Base-by-base conservation (phyloP, 1,140 invertebrate genomes). In the Acromyrmex charruanus region DNA sequence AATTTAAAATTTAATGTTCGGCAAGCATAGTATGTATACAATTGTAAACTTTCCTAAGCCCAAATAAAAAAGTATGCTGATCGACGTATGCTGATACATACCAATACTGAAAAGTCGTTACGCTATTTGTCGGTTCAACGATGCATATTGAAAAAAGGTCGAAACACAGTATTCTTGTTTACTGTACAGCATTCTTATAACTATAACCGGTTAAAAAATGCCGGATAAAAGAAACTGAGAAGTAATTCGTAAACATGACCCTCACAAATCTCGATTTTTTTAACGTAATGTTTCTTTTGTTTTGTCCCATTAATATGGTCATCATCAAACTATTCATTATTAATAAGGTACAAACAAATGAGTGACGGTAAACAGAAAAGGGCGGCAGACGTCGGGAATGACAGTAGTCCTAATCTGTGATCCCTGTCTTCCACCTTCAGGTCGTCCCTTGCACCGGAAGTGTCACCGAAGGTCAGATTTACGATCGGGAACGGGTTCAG, bases 391-490 rank as follows among this genome's bases (percentile, higher is more conserved):
- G 25, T 79, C 39, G 16, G 10, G 12, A 25, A 18, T 80, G 65
- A 85, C 74, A 80, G 51, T 66, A 86, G 63, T 80, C 31, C 25
- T 63, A 74, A 66, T 58, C 77, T 25, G 25, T 25, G 25, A 74
- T 82, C 31, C 39, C 25, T 16, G 14, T 55, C 18, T 25, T 58
- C 25, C 3, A 39, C 5, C 77, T 25, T 6, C 79, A 21, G 31
- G n/a, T 82, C 58, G 49, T 72, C 31, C 58, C 61, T 55, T 59
- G 63, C 81, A 68, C 49, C 66, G 28, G 69, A 88, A 88, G n/a
- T 86, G 55, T 85, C 65, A 75, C 72, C 72, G 44, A 79, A 86
- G 58, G 49, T 71, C 9, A n/a, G 12, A 87, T 87, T 87, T 87
- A 87, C 28, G 66, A 7, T 1, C 39, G 31, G 6, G 74, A 65